Evolutionary conservation across 2,113 vertebrate species (phyloP).

Genomic region (Tringa solitaria): DNA sequence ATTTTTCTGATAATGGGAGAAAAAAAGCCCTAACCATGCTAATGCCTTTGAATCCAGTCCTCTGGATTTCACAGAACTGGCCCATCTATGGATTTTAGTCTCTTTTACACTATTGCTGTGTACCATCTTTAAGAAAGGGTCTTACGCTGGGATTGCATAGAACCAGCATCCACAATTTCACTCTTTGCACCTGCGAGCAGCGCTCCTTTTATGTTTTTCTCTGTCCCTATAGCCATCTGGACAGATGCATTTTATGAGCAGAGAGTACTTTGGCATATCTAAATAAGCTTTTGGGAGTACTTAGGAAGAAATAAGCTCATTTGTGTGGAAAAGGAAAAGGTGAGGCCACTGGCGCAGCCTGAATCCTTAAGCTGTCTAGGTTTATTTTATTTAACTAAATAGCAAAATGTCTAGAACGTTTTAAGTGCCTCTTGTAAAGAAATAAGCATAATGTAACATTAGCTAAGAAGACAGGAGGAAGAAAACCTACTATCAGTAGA

Average conservation of each 20-base stretch:
- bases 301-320: background rate
- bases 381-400: background rate
- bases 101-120: background rate
- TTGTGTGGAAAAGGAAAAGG: background rate
- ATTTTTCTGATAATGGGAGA: background rate
- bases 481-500: background rate
- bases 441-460: background rate
- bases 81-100: background rate
- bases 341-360: background rate
- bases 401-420: background rate
- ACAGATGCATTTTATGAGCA: background rate
- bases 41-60: background rate
- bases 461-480: background rate
- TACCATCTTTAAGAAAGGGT: background rate
- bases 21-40: background rate
- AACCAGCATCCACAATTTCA: background rate
- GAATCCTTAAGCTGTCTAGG: background rate
- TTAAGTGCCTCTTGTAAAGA: background rate
- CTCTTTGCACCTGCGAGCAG: background rate
- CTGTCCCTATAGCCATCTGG: background rate
- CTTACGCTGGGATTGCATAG: background rate
- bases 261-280: background rate
- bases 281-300: background rate
- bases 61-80: background rate
- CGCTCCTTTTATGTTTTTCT: background rate